A percentile compares a stretch with the other conserved stretches of the same genome.
Evolutionary conservation across 2,113 vertebrate genomes (phyloP).

Genomic region (Ammospiza caudacuta): DNA sequence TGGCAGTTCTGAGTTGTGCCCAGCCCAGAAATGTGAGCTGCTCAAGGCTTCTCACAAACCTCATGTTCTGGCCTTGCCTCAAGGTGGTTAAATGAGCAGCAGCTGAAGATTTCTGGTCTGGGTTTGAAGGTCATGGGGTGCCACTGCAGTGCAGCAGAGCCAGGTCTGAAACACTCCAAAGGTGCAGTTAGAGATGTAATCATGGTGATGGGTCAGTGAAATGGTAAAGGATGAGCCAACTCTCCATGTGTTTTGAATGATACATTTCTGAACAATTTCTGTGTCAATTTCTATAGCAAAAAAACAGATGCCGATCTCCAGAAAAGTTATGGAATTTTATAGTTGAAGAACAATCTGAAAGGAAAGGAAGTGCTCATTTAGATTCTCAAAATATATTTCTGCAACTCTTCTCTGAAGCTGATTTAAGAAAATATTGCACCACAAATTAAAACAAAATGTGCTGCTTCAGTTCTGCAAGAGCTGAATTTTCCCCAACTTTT

Average conservation of each 20-base stretch:
- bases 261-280: neutral
- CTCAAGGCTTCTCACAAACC: neutral
- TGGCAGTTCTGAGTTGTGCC: neutral
- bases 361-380: neutral
- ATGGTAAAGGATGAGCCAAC: neutral
- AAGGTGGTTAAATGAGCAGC: neutral
- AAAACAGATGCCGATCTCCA: neutral
- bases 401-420: neutral
- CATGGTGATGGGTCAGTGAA: neutral
- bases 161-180: neutral
- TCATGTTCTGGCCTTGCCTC: rapidly evolving
- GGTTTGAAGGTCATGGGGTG: neutral
- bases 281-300: neutral
- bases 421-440: neutral
- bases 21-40: neutral
- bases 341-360: neutral
- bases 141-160: rapidly evolving
- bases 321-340: neutral
- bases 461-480: neutral
- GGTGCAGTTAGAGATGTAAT: neutral
- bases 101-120: neutral
- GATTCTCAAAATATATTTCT: neutral
- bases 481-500: neutral
- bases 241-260: neutral
- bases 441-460: neutral